Percentiles rank a stretch among this genome's conserved stretches.
phyloP scores from a whole-genome alignment of 2,797 vertebrate species.

The Anguilla pacifica region DNA sequence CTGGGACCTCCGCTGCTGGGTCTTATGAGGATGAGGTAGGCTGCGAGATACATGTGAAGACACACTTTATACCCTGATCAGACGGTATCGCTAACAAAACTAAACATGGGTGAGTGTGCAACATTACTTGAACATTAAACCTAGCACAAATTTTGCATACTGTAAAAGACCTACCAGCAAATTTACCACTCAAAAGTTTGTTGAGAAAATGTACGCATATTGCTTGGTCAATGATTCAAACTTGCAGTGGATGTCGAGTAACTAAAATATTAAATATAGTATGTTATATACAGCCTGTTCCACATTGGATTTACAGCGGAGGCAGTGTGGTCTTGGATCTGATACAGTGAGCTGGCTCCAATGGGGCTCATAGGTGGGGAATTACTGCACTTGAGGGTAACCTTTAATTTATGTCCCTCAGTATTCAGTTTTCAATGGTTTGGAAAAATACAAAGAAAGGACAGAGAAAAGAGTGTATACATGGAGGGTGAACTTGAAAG shows the following conservation, averaged over 20 bases:
- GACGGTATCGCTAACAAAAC: background rate
- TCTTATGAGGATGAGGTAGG: background rate
- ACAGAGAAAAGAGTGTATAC: slow-evolving; percentile 36
- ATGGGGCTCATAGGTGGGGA: slow-evolving; percentile 36
- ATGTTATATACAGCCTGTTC: background rate
- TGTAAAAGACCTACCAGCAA: background rate
- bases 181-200: background rate
- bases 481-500: slow-evolving; percentile 70
- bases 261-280: background rate
- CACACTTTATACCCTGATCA: background rate
- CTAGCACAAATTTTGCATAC: background rate
- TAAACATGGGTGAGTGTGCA: background rate
- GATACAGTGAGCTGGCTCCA: background rate
- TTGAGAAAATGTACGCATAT: background rate
- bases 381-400: slow-evolving; percentile 44
- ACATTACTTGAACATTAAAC: background rate
- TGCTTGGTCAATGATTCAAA: background rate
- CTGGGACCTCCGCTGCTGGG: background rate
- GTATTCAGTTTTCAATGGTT: slow-evolving; percentile 69
- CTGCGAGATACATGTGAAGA: background rate
- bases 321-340: background rate
- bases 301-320: background rate
- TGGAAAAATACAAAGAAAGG: slow-evolving; percentile 48
- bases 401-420: slow-evolving; percentile 70
- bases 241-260: background rate